Percentiles rank a stretch among this genome's conserved stretches.
Conservation (phyloP, 2,113 vertebrate genomes). For the Oostethus manadensis region DNA sequence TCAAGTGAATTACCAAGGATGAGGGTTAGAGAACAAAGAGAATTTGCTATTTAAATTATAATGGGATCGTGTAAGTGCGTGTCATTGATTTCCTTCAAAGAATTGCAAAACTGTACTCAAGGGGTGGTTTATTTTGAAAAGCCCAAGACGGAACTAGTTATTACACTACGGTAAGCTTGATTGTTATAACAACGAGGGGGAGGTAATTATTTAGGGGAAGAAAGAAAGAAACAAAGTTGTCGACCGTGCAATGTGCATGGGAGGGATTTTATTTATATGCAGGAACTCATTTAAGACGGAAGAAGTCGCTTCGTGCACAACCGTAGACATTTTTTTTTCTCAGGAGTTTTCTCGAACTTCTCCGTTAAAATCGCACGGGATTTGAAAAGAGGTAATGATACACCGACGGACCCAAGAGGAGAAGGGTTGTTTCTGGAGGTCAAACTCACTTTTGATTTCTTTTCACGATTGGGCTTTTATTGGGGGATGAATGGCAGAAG, state of each 20-base stretch:
- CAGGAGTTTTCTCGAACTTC: conserved; percentile 32
- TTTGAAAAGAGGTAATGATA: conserved; percentile 50
- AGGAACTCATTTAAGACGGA: conserved; percentile 27
- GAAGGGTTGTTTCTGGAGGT: conserved; percentile 9
- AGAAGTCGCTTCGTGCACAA: conserved; percentile 24
- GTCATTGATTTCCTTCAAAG: too few relatives aligned
- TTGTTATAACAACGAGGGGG: conserved; percentile 49
- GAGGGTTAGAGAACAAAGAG: too few relatives aligned
- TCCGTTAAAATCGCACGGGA: conserved; percentile 25
- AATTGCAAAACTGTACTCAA: not conserved
- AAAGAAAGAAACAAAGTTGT: conserved; percentile 74
- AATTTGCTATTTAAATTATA: too few relatives aligned
- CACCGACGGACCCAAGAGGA: conserved; percentile 27
- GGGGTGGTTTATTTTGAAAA: conserved; percentile 22
- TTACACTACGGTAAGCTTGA: not conserved
- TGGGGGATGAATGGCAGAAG: conserved; percentile 52
- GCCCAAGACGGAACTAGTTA: not conserved
- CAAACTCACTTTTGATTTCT: not conserved
- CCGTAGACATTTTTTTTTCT: conserved; percentile 13
- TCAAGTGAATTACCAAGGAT: too few relatives aligned
- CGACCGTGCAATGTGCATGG: conserved; percentile 50
- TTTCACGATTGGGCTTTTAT: not conserved
- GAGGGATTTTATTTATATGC: conserved; percentile 53
- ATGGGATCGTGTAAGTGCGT: too few relatives aligned
- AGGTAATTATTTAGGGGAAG: conserved; percentile 70